Percentiles rank a stretch among this genome's conserved stretches.
Conservation (phyloP, 1,140 invertebrate genomes). For the Zaprionus davidi region DNA sequence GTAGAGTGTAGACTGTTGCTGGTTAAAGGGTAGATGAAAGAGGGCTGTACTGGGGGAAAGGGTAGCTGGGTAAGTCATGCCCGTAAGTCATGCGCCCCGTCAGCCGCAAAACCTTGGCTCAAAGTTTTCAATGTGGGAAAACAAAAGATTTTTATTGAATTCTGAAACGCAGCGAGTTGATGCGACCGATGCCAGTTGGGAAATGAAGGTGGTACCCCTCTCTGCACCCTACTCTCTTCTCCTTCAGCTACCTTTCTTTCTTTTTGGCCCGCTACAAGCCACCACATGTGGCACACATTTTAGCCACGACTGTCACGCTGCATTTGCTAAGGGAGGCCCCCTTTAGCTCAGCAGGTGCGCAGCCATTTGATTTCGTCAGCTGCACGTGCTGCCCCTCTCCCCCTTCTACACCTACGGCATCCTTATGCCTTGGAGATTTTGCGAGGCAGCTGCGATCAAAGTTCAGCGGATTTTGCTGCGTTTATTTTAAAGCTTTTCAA, state of each 20-base stretch:
- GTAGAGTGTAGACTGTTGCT: no score
- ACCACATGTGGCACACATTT: constrained; percentile 41
- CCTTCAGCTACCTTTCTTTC: not conserved
- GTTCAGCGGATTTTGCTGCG: constrained; percentile 59
- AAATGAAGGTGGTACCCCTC: not conserved
- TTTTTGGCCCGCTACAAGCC: not conserved
- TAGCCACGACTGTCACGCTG: constrained; percentile 75
- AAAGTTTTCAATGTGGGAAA: constrained; percentile 76
- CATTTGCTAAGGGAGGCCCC: constrained; percentile 42
- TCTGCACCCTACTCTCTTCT: not conserved
- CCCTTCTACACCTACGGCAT: not conserved
- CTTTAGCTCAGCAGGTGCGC: constrained; percentile 23
- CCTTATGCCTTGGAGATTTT: constrained; percentile 20
- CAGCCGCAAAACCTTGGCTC: constrained; percentile 72
- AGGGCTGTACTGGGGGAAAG: not conserved
- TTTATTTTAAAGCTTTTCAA: constrained; percentile 75
- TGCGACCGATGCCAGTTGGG: constrained; percentile 3
- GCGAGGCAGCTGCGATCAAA: constrained; percentile 59
- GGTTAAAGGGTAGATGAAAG: not conserved
- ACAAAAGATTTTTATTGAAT: constrained; percentile 82
- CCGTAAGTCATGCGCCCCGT: constrained; percentile 67
- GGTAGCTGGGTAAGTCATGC: not conserved
- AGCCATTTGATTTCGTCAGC: constrained; percentile 40
- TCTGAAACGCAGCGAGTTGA: constrained; percentile 66
- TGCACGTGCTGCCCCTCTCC: constrained; percentile 33